Base-by-base conservation (phyloP, 2,888 invertebrate genomes). In the Scrobipalpa atriplicella region DNA sequence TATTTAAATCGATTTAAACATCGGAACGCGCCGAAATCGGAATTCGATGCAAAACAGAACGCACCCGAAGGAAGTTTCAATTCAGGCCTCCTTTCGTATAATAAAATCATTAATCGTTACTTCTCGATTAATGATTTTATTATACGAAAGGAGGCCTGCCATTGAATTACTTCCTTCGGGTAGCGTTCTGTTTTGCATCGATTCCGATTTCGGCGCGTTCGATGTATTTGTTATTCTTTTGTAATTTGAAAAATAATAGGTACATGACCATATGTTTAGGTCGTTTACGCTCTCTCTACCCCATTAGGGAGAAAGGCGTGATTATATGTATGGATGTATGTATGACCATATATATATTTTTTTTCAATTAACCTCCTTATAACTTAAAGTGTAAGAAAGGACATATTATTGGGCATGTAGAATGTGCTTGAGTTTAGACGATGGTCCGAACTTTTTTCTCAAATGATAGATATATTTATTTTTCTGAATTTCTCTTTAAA, bases 121-220 rank as follows among this genome's bases (percentile, higher is more conserved):
- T 92, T 92, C 92, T 91, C 91, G 92, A 91, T 92, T 92, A 92
- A 92, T n/a, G n/a, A n/a, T n/a, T 92, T 92, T 92, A 92, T 92
- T 92, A 92, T 92, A n/a, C n/a, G n/a, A n/a, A n/a, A n/a, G n/a
- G n/a, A n/a, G n/a, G n/a, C 92, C 90, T 90, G 90, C 84, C 68
- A 86, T 88, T 92, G n/a, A 92, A 92, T 92, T 92, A 92, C 92
- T 92, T 92, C 92, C 92, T 92, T 92, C 90, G 91, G 92, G 91
- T 92, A 92, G n/a, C n/a, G n/a, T n/a, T n/a, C n/a, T n/a, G n/a
- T n/a, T n/a, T n/a, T n/a, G n/a, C n/a, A n/a, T n/a, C n/a, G n/a
- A n/a, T n/a, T 89, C 87, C 89, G 87, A 38, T 38, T 58, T 58
- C n/a, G 38, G 58, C 16, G 58, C 0, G 11, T 9, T n/a, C n/a